Conservation (phyloP, 1,140 invertebrate species). For the Mya arenaria region DNA sequence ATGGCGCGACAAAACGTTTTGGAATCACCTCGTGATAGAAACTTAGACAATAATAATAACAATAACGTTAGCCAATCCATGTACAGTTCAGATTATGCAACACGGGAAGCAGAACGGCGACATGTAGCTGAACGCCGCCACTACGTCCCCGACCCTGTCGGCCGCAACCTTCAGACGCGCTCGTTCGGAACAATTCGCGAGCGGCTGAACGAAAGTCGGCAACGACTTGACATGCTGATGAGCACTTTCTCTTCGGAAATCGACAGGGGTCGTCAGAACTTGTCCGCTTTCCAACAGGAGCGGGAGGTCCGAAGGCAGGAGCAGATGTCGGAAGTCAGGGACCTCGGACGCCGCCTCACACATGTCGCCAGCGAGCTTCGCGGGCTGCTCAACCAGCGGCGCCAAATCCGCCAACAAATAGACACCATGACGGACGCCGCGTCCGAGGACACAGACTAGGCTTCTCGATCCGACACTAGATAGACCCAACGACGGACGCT, state of each 20-base stretch:
- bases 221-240: slow-evolving; percentile 71
- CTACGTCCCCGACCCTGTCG: neutral
- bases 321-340: slow-evolving; percentile 73
- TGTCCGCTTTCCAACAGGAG: slow-evolving; percentile 70
- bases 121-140: neutral
- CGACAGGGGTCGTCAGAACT: slow-evolving; percentile 66
- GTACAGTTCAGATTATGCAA: neutral
- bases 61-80: slow-evolving; percentile 28
- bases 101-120: neutral
- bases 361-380: slow-evolving; percentile 74
- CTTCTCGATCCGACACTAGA: no score
- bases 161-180: slow-evolving; percentile 1
- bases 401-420: slow-evolving; percentile 55
- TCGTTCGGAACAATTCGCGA: slow-evolving; percentile 62
- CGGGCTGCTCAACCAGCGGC: slow-evolving; percentile 65
- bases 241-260: slow-evolving; percentile 68
- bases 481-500: no score
- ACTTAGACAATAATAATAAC: slow-evolving; percentile 31
- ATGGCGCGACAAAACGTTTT: neutral
- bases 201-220: slow-evolving; percentile 70
- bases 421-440: slow-evolving; percentile 53
- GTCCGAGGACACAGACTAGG: slow-evolving; percentile 12
- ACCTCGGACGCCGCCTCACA: slow-evolving; percentile 71
- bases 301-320: slow-evolving; percentile 70
- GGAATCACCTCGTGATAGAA: slow-evolving; percentile 11